A percentile compares a stretch with the other conserved stretches of the same genome.
Evolutionary conservation across 2,888 invertebrate species (phyloP).

Genomic region (Rhaphigaster nebulosa): DNA sequence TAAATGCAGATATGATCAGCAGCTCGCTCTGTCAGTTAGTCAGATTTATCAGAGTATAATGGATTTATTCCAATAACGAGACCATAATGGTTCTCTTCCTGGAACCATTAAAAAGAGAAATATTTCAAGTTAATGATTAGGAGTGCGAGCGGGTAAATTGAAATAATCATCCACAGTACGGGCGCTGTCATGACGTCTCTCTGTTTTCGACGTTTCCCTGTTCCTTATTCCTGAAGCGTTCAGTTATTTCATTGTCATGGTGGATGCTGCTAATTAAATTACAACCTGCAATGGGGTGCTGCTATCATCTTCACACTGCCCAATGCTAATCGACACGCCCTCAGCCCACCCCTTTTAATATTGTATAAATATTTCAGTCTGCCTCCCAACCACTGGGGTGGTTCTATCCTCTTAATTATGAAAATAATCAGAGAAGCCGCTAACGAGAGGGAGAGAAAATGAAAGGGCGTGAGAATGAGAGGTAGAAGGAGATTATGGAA

Average conservation of each 20-base stretch:
- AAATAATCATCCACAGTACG: background rate
- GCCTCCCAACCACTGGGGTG: background rate
- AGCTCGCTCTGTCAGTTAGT: background rate
- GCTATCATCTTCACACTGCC: background rate
- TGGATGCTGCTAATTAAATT: background rate
- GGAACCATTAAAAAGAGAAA: background rate
- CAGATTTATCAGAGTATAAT: background rate
- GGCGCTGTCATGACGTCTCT: background rate
- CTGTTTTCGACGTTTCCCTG: background rate
- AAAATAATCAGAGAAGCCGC: slow-evolving; percentile 37
- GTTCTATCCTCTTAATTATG: background rate
- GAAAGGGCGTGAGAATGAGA: too few relatives aligned
- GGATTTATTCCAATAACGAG: background rate
- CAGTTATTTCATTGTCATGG: background rate
- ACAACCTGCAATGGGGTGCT: background rate
- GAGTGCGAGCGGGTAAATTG: background rate
- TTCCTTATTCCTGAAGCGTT: background rate
- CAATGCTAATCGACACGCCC: background rate
- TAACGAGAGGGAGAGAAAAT: slow-evolving; percentile 56
- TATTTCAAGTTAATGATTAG: slow-evolving; percentile 6
- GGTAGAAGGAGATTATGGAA: slow-evolving; percentile 31
- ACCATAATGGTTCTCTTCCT: background rate
- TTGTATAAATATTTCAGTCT: background rate
- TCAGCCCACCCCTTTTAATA: background rate
- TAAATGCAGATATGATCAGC: background rate